Conservation (phyloP, 1,140 invertebrate species). For the Drosophila insularis region DNA sequence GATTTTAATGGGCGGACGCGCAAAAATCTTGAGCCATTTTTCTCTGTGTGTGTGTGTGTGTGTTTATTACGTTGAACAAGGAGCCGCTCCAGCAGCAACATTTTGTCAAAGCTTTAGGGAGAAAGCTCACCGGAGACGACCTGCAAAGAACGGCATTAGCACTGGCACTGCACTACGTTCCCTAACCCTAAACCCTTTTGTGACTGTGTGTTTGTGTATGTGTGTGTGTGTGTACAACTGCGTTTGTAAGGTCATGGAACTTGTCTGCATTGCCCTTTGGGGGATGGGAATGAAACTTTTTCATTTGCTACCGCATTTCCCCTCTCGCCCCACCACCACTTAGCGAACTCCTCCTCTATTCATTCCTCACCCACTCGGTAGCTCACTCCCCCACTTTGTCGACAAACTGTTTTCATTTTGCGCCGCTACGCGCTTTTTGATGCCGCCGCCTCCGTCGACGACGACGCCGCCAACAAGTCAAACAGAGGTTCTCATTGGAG, state of each 20-base stretch:
- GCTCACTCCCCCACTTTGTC: constrained; percentile 37
- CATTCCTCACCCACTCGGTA: not conserved
- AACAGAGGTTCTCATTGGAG: constrained; percentile 50
- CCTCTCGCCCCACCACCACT: not conserved
- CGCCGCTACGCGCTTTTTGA: constrained; percentile 78
- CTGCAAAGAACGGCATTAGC: constrained; percentile 24
- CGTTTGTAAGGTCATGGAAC: constrained; percentile 82
- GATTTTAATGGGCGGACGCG: constrained; percentile 80
- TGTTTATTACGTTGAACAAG: constrained; percentile 61
- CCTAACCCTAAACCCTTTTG: constrained; percentile 6
- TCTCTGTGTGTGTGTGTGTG: constrained; percentile 27
- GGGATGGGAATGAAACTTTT: constrained; percentile 50
- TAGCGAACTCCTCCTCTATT: not conserved
- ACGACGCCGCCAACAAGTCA: constrained; percentile 68
- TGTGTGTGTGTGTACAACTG: constrained; percentile 54
- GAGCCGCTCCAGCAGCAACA: not conserved
- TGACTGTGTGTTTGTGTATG: not conserved
- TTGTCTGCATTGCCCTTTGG: constrained; percentile 77
- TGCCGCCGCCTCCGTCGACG: constrained; percentile 58
- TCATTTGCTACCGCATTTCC: constrained; percentile 38
- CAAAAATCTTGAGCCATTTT: constrained; percentile 80
- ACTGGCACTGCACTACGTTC: not conserved
- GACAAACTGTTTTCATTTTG: constrained; percentile 79
- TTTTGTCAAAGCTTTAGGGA: constrained; percentile 21
- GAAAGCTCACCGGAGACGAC: constrained; percentile 28